Base-by-base conservation (phyloP, 2,888 invertebrate genomes). In the Tanytarsus gracilentus region DNA sequence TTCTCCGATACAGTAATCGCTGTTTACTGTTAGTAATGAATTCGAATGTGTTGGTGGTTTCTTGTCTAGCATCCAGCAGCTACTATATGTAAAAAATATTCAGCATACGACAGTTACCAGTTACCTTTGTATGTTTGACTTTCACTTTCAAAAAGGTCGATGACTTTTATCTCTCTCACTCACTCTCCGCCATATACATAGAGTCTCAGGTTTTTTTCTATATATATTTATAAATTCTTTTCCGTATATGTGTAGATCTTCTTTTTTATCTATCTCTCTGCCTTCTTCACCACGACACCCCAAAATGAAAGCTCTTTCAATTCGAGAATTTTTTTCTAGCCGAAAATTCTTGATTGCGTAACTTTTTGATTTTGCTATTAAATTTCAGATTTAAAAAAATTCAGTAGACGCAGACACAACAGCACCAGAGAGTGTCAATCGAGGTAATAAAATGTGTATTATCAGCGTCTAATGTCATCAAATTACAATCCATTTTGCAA, bases 71-170 rank as follows among this genome's bases (percentile, higher is more conserved):
- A 55, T 53, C 33, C 33, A 33, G 50, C n/a, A 21, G 50, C 50
- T 11, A 27, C 50, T 14, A 50, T 50, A 50, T 23, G 3, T 51
- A 21, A 55, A 33, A 33, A 40, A 52, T 52, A 55, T 40, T 55
- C 25, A 52, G n/a, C 52, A 26, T 55, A 55, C 55, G 55, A 40
- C 53, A 55, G 39, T 55, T 55, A 44, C 33, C 33, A n/a, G n/a
- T n/a, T 33, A 52, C 55, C 55, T 55, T 55, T 55, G 55, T 55
- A 26, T 55, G 55, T 53, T 53, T 53, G 55, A 55, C 55, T 55
- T 55, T 55, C 55, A 55, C 55, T 55, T 55, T 55, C 55, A 40
- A 55, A 40, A 44, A 55, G 55, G 55, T 55, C 55, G 55, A 55
- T 55, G 36, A 36, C 39, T 55, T 25, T 14, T 52, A 52, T 39